Base-by-base conservation (phyloP, 2,113 vertebrate genomes). In the Chloebia gouldiae region DNA sequence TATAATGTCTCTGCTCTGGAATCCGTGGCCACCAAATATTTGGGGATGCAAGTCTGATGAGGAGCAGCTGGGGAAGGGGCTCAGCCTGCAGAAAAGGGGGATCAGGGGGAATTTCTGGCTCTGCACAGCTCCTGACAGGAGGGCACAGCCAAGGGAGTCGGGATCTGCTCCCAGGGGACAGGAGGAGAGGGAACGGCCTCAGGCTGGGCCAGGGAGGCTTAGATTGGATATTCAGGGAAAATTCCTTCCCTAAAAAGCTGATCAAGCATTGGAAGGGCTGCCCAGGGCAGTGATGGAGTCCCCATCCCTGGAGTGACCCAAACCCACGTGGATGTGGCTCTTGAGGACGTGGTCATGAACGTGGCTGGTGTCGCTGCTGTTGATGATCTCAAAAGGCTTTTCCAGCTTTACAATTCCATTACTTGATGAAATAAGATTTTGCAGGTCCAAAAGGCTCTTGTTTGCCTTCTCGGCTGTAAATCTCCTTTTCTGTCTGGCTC, bases 81-180 rank as follows among this genome's bases (percentile, higher is more conserved):
- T 76, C 51, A 76, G 30, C 61, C 59, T 68, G 83, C 33, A 68
- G 53, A 3, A 86, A 31, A 86, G 44, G 25, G 17, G 68, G 31
- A 9, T 20, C 42, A 42, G 35, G 42, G 2, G 60, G 42, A 16
- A 7, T 33, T n/a, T n/a, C 0, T 85, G 50, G 35, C 60, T 65
- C 60, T 75, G n/a, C 50, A 61, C 80, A 69, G 2, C 2, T 23
- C n/a, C 71, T 59, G 53, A 0, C n/a, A 65, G 59, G 59, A 44
- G 77, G 31, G 59, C 57, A 7, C 42, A 79, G n/a, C 33, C 1
- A 0, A 30, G 7, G 9, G 13, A 1, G 1, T 42, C 0, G 0
- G 49, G 76, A 14, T 88, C 2, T 80, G 49, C 57, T 88, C 31
- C 31, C 65, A 72, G 37, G 40, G 49, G 40, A 71, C 49, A 57